phyloP scores from a whole-genome alignment of 30 jellyfish, hydroid and myxozoan species.

The Pseudorhiza aurosa region DNA sequence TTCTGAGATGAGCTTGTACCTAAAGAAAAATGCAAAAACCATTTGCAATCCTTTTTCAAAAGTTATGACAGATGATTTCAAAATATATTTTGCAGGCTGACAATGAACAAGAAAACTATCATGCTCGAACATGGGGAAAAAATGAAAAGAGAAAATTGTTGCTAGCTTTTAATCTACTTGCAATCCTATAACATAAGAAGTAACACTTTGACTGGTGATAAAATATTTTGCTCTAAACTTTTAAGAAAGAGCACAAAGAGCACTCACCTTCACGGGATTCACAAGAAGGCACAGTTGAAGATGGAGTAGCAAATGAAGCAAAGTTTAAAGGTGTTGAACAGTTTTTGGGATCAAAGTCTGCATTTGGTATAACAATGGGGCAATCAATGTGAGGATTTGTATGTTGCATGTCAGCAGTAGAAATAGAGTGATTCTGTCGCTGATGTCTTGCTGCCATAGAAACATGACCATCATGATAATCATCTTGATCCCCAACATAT shows the following conservation, averaged over 20 bases:
- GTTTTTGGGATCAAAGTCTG: constrained; percentile 92
- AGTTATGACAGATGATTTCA: too few relatives aligned
- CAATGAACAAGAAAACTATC: too few relatives aligned
- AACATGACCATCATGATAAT: constrained; percentile 36
- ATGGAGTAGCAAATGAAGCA: constrained; percentile 50
- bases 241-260: too few relatives aligned
- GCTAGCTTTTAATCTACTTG: too few relatives aligned
- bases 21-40: not conserved
- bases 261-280: not conserved
- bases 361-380: constrained; percentile 97
- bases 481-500: constrained; percentile 70
- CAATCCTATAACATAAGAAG: too few relatives aligned
- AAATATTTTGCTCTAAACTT: too few relatives aligned
- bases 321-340: constrained; percentile 62
- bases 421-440: constrained; percentile 55
- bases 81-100: too few relatives aligned
- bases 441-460: constrained; percentile 37
- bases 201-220: too few relatives aligned
- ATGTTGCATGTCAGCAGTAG: constrained; percentile 85
- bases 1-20: constrained; percentile 10
- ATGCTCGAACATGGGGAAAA: too few relatives aligned
- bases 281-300: constrained; percentile 1
- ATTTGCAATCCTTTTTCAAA: too few relatives aligned
- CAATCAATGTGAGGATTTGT: constrained; percentile 96
- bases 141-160: too few relatives aligned